Evolutionary conservation across 1,140 invertebrate species (phyloP).

Genomic region (Diachasmimorpha longicaudata): DNA sequence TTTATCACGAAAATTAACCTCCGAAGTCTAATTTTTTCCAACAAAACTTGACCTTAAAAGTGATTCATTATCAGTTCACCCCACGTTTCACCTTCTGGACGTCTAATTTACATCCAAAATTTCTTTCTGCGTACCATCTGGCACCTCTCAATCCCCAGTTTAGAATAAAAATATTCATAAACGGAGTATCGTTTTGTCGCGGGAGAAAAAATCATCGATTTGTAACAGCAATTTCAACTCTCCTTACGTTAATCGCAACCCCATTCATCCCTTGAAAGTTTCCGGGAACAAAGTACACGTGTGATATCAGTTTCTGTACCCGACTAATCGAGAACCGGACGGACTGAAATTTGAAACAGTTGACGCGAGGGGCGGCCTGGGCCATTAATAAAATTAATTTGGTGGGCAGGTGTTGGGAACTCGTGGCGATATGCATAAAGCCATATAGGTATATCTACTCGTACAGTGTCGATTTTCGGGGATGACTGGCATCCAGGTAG

Average conservation of each 20-base stretch:
- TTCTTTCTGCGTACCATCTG: too few relatives aligned
- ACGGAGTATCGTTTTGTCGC: too few relatives aligned
- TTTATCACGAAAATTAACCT: too few relatives aligned
- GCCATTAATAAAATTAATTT: slow-evolving; percentile 23
- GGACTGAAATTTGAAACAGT: slow-evolving; percentile 11
- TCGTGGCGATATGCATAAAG: background rate
- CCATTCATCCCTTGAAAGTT: background rate
- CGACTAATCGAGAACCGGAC: background rate
- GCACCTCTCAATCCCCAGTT: too few relatives aligned
- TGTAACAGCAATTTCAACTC: background rate
- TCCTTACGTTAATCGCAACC: background rate
- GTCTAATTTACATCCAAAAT: too few relatives aligned
- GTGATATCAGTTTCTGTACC: background rate
- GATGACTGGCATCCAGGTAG: background rate
- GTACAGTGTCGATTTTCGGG: background rate
- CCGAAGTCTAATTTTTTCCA: too few relatives aligned
- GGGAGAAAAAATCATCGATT: too few relatives aligned
- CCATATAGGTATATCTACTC: background rate
- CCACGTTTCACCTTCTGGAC: too few relatives aligned
- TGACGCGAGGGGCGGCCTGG: slow-evolving; percentile 12
- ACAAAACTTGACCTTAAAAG: too few relatives aligned
- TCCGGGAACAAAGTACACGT: background rate
- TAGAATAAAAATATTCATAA: too few relatives aligned
- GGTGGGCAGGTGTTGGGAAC: slow-evolving; percentile 13
- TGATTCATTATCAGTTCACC: too few relatives aligned